Base-by-base conservation (phyloP, 35 echinoderm and acorn worm species). In the Chiridota heheva region DNA sequence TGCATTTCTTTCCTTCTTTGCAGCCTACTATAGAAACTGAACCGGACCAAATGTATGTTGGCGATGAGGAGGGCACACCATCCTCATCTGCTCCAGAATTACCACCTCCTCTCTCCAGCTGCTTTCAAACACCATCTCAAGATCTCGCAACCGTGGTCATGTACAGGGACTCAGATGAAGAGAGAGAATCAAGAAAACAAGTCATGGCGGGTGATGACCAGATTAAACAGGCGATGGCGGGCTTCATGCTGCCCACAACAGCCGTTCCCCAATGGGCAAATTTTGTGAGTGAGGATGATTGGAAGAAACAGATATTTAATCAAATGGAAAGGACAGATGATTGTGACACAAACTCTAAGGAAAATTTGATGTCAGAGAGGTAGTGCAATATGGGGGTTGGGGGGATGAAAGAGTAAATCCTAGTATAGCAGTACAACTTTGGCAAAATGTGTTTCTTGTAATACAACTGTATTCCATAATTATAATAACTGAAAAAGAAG, bases 191-290 rank as follows among this genome's bases (percentile, higher is more conserved):
- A 16, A 72, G 89, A 3, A 85, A 80, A 39, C 35, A 62, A 40
- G 5, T 17, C 60, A 91, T 91, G 89, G 89, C 89, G 3, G 47
- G 22, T 2, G 89, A 91, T 45, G 89, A 91, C 36, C 89, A 91
- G 44, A 91, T 91, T 44, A 85, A 78, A 51, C 47, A 45, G 29
- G 89, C 89, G 3, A 91, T 91, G 89, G 55, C 61, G 1, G 74
- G 55, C 13, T 42, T 91, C 12, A 71, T 38, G 1, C 68, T 91
- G 16, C 89, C 89, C 35, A 45, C 56, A 5, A 12, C 82, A 30
- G 44, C 60, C 35, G 57, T 79, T 35, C 89, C 89, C 0, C 31
- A 46, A 3, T 91, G 89, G 89, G 89, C 82, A 7, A 63, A 44
- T 17, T 58, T 70, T 0, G 49, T 91, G 30, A 45, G 46, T 42